phyloP scores from a whole-genome alignment of 2,888 invertebrate species.

The Drosophila melanosoma region DNA sequence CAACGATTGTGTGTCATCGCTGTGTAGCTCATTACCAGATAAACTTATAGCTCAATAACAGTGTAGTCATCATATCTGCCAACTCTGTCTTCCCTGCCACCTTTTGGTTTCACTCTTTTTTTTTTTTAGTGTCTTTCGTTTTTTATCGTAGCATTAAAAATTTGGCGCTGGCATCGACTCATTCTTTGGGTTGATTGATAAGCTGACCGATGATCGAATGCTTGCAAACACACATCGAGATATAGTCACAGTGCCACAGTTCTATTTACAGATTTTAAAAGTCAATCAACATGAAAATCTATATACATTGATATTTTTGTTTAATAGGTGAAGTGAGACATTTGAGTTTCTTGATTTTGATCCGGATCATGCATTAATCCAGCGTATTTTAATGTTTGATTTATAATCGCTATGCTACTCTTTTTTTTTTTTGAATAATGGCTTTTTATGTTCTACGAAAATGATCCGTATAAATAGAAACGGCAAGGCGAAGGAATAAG shows the following conservation, averaged over 20 bases:
- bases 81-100: not conserved
- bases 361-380: not conserved
- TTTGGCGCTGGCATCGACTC: constrained; percentile 10
- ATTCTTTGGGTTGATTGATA: not conserved
- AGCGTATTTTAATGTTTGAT: not conserved
- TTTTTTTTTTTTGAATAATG: not conserved
- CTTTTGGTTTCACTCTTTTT: not conserved
- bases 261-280: constrained; percentile 36
- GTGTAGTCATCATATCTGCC: constrained; percentile 11
- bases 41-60: constrained; percentile 34
- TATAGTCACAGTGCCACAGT: constrained; percentile 21
- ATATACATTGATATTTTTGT: not conserved
- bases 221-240: constrained; percentile 34
- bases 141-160: constrained; percentile 12
- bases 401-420: not conserved
- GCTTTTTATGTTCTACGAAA: constrained; percentile 1
- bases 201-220: constrained; percentile 41
- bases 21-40: constrained; percentile 59
- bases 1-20: constrained; percentile 63
- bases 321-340: not conserved
- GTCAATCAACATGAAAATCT: not conserved
- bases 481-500: constrained; percentile 29
- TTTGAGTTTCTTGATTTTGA: not conserved
- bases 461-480: constrained; percentile 26
- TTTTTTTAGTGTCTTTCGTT: constrained; percentile 15